Evolutionary conservation across 2,797 vertebrate genomes (phyloP).

Genomic region (Numenius phaeopus): DNA sequence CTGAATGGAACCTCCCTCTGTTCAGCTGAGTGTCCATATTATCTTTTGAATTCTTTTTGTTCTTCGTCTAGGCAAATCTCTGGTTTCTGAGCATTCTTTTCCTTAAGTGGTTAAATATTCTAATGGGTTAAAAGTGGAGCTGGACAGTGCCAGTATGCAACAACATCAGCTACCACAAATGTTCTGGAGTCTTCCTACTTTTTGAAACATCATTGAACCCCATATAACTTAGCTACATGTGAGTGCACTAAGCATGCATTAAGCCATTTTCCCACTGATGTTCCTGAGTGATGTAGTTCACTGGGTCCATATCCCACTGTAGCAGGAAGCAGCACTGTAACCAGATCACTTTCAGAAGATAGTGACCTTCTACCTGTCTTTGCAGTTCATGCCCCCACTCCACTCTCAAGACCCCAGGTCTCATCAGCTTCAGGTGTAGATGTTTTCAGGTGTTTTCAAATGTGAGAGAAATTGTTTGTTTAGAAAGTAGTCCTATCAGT

Average conservation of each 20-base stretch:
- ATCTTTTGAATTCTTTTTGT: not conserved
- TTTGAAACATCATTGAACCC: not conserved
- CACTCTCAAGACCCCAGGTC: not conserved
- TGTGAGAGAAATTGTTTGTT: not conserved
- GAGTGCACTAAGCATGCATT: not conserved
- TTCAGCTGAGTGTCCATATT: not conserved
- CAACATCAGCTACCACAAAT: not conserved
- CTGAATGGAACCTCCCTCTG: not conserved
- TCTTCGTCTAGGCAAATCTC: not conserved
- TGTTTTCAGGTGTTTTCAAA: not conserved
- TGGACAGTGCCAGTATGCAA: not conserved
- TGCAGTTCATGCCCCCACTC: not conserved
- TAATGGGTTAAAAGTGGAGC: not conserved
- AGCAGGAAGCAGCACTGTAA: not conserved
- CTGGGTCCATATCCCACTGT: not conserved
- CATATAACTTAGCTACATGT: not conserved
- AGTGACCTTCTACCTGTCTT: not conserved
- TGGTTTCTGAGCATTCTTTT: not conserved
- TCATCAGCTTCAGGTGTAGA: not conserved
- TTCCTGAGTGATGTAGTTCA: not conserved
- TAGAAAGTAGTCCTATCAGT: not conserved
- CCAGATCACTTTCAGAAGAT: not conserved
- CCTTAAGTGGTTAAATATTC: not conserved
- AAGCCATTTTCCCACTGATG: not conserved
- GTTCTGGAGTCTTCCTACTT: not conserved